phyloP scores from a whole-genome alignment of 2,888 invertebrate genomes.

The Epinotia brunnichana region DNA sequence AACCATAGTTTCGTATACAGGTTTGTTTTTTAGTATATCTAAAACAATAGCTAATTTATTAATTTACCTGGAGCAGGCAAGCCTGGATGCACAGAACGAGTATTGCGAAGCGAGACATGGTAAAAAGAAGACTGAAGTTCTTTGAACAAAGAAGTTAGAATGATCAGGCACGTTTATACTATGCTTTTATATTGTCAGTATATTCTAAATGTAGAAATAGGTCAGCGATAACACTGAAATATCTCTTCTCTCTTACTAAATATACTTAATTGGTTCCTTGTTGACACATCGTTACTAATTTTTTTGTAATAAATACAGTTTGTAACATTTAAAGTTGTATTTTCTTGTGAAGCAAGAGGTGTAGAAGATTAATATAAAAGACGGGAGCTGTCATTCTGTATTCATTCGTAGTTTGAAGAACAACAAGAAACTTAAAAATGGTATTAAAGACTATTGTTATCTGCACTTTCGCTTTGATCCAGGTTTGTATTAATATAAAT shows the following conservation, averaged over 20 bases:
- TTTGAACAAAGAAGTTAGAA: conserved; percentile 21
- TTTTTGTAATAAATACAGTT: not conserved
- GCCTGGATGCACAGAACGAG: conserved; percentile 14
- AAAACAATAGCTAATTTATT: not conserved
- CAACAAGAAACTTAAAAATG: conserved; percentile 6
- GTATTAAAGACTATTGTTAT: conserved; percentile 16
- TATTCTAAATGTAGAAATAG: conserved; percentile 16
- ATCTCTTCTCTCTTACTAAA: conserved; percentile 3
- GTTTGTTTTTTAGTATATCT: no score
- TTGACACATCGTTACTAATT: no score
- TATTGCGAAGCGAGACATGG: conserved; percentile 22
- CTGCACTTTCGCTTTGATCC: conserved; percentile 33
- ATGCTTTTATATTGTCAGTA: not conserved
- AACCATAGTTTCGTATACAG: no score
- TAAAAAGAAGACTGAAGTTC: conserved; percentile 1
- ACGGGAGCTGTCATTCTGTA: no score
- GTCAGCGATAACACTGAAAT: conserved; percentile 14
- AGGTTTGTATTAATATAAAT: conserved; percentile 1
- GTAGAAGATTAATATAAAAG: not conserved
- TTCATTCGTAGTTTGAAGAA: not conserved
- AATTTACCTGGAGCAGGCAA: conserved; percentile 32
- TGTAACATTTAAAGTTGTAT: not conserved
- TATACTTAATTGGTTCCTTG: not conserved
- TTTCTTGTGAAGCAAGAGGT: not conserved
- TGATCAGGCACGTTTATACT: not conserved